Evolutionary conservation across 2,888 invertebrate species (phyloP).

Genomic region (Sialis fuliginosa): DNA sequence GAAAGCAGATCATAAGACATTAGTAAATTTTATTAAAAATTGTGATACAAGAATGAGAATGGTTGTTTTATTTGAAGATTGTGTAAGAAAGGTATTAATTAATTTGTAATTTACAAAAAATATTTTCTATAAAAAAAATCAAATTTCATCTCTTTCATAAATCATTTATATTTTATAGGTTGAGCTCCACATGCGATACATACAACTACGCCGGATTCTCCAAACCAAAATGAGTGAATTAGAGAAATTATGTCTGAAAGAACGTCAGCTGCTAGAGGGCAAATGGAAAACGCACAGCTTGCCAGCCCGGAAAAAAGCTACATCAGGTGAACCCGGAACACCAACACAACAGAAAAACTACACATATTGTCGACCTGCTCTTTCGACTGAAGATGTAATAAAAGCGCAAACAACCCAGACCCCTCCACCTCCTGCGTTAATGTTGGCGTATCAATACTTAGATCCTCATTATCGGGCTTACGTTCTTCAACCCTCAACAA

Average conservation of each 20-base stretch:
- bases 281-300: constrained; percentile 83
- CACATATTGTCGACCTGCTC: constrained; percentile 24
- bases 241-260: constrained; percentile 62
- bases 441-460: constrained; percentile 35
- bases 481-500: constrained; percentile 44
- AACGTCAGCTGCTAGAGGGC: constrained; percentile 65
- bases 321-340: constrained; percentile 30
- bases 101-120: constrained; percentile 2
- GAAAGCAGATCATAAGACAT: constrained; percentile 78
- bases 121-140: background rate
- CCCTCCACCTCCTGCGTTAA: constrained; percentile 19
- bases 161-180: constrained; percentile 29
- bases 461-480: constrained; percentile 54
- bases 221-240: constrained; percentile 73
- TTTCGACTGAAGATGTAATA: constrained; percentile 15
- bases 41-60: constrained; percentile 84
- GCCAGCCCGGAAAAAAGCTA: constrained; percentile 65
- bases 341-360: constrained; percentile 26
- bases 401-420: constrained; percentile 11
- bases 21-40: constrained; percentile 81
- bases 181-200: constrained; percentile 82
- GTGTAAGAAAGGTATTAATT: constrained; percentile 64
- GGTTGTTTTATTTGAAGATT: constrained; percentile 93
- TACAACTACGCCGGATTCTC: constrained; percentile 68
- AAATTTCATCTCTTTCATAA: background rate